Base-by-base conservation (phyloP, 2,888 invertebrate genomes). In the Nomada flava region DNA sequence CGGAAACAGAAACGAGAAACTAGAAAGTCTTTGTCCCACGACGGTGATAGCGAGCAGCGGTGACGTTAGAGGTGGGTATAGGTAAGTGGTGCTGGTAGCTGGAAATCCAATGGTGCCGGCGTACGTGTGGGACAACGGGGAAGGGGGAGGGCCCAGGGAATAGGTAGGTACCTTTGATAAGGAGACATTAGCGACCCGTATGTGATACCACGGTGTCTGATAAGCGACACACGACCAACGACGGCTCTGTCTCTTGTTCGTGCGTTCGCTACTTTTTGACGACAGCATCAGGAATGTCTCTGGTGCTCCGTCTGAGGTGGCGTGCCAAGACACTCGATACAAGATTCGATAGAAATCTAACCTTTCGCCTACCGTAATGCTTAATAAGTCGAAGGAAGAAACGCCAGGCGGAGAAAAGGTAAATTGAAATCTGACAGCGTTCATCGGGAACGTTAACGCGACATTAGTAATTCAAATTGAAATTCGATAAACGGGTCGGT, bases 111-210 rank as follows among this genome's bases (percentile, higher is more conserved):
- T 83, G 89, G 84, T 89, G 84, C 88, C 86, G 76, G 83, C 86
- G 89, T 86, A 85, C 86, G 86, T 88, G 87, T 89, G 83, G 86
- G 86, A 64, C 81, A 85, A 73, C 36, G 79, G 79, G 74, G 47
- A 59, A 57, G n/a, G 76, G 75, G 83, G 77, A 69, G 67, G 68
- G 71, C 85, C 80, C 72, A 83, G 86, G 88, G 88, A 86, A 88
- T 90, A 89, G 89, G 90, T 90, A 89, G 89, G 87, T 89, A 87
- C 88, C 86, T 88, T 89, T 90, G 92, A 92, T 93, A 92, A 93
- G 91, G 91, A 93, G 92, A 92, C 92, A 92, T 93, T 93, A 92
- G 92, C 92, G 92, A 92, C 92, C 92, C 92, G 92, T 93, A 93
- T 93, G 92, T 87, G 92, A 92, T 92, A 92, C 85, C 89, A 86